Percentiles rank a stretch among this genome's conserved stretches.
phyloP scores from a whole-genome alignment of 2,888 invertebrate species.

The Apotomis turbidana region DNA sequence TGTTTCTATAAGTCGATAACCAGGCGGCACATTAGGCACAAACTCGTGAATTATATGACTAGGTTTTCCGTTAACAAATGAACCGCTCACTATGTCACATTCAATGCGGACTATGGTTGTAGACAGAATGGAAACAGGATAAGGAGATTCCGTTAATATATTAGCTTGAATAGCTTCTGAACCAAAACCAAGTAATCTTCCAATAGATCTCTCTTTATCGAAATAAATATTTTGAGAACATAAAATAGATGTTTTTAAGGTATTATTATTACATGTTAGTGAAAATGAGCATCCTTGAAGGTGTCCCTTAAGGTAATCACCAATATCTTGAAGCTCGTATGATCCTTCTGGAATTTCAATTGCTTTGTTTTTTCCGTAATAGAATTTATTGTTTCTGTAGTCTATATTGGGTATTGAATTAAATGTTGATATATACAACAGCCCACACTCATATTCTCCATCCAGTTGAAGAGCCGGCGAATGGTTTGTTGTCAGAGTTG shows the following conservation, averaged over 20 bases:
- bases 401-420: constrained; percentile 33
- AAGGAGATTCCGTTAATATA: not conserved
- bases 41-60: constrained; percentile 3
- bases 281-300: not conserved
- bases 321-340: not conserved
- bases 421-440: constrained; percentile 34
- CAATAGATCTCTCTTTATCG: not conserved
- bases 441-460: constrained; percentile 38
- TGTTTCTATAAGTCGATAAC: not conserved
- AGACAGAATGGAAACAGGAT: not conserved
- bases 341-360: too few relatives aligned
- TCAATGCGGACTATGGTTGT: not conserved
- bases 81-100: constrained; percentile 2
- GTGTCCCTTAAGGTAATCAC: not conserved
- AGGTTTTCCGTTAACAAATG: constrained; percentile 1
- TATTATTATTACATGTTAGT: not conserved
- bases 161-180: not conserved
- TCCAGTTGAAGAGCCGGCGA: constrained; percentile 18
- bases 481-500: not conserved
- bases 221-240: not conserved
- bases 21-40: constrained; percentile 6
- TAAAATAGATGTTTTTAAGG: not conserved
- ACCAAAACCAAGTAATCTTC: not conserved
- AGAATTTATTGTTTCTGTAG: constrained; percentile 19
- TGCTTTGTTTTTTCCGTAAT: too few relatives aligned